Evolutionary conservation across 2,888 invertebrate genomes (phyloP).

Genomic region (Zaprionus lineosus): DNA sequence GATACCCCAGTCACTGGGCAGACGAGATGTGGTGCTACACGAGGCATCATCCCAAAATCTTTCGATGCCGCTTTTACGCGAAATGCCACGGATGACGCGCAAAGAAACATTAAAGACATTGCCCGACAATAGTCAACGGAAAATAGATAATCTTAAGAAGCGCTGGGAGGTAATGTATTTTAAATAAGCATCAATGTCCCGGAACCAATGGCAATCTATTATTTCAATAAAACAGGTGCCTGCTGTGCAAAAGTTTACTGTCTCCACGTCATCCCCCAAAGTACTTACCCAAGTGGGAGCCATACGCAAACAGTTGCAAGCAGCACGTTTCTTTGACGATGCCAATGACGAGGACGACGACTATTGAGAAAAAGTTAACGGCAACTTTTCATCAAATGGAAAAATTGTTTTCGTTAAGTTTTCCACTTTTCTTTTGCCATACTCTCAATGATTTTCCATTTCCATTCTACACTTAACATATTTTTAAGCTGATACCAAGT

Average conservation of each 20-base stretch:
- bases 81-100: constrained; percentile 83
- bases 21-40: constrained; percentile 76
- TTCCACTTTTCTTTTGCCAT: constrained; percentile 3
- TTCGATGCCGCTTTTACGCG: constrained; percentile 86
- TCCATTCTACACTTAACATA: constrained; percentile 27
- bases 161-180: constrained; percentile 85
- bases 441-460: constrained; percentile 13
- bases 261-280: constrained; percentile 80
- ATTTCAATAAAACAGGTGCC: constrained; percentile 83
- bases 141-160: constrained; percentile 82
- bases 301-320: constrained; percentile 86
- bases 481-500: constrained; percentile 52
- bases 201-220: neutral
- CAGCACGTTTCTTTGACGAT: constrained; percentile 84
- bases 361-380: constrained; percentile 41
- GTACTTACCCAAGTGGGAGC: constrained; percentile 88
- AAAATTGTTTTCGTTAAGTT: constrained; percentile 32
- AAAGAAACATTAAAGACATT: constrained; percentile 50
- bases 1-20: constrained; percentile 62
- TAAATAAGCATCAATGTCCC: too few relatives aligned
- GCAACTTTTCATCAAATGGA: constrained; percentile 24
- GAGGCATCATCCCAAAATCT: constrained; percentile 82
- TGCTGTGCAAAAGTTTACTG: constrained; percentile 84
- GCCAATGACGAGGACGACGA: constrained; percentile 38
- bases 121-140: constrained; percentile 40